Percentiles rank a stretch among this genome's conserved stretches.
Conservation (phyloP, 2,113 vertebrate species). For the Piprites chloris region DNA sequence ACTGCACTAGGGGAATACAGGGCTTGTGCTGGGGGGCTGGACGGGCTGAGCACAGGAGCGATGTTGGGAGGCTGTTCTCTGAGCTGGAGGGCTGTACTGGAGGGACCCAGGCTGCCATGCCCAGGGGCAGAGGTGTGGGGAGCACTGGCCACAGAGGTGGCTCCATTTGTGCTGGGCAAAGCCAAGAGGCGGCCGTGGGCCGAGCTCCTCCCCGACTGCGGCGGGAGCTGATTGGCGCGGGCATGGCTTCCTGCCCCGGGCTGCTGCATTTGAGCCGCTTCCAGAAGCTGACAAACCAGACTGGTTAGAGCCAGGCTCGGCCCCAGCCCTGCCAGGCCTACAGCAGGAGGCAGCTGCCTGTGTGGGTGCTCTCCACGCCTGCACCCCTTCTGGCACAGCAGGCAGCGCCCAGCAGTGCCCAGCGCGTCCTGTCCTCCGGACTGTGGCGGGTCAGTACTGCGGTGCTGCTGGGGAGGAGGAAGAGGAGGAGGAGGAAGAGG, state of each 20-base stretch:
- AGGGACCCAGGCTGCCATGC: accelerated
- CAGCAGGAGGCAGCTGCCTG: background rate
- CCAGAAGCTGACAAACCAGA: slow-evolving; percentile 47
- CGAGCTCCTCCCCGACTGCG: slow-evolving; percentile 18
- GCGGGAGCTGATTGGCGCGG: background rate
- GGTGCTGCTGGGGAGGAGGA: background rate
- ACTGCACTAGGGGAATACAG: too few relatives aligned
- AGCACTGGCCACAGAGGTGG: background rate
- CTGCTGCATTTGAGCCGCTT: background rate
- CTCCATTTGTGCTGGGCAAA: background rate
- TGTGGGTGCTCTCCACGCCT: background rate
- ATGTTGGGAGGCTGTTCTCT: background rate
- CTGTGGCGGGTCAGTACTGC: background rate
- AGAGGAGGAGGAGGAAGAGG: background rate
- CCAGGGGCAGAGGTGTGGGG: background rate
- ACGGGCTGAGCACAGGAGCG: background rate
- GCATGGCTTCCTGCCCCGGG: background rate
- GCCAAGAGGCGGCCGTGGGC: background rate
- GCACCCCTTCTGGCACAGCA: background rate
- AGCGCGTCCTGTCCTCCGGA: background rate
- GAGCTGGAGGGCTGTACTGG: background rate
- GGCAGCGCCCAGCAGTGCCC: background rate
- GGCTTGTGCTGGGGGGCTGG: background rate
- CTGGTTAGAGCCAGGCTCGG: background rate
- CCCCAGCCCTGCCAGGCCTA: background rate